Conservation (phyloP, 2,113 vertebrate genomes). For the Neogobius melanostomus region DNA sequence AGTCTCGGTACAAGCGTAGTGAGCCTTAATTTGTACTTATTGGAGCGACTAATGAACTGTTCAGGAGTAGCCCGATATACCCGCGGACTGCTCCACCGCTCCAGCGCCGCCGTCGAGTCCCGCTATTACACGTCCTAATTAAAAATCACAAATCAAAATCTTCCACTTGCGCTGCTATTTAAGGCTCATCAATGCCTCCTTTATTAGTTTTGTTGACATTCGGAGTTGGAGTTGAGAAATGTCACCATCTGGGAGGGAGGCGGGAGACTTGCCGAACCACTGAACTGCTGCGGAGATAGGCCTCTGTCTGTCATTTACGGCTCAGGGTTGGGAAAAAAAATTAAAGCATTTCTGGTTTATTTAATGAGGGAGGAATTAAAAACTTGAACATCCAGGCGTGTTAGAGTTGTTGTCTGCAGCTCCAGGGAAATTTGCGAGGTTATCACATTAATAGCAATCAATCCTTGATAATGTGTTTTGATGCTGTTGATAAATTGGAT, state of each 20-base stretch:
- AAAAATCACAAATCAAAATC: slow-evolving; percentile 58
- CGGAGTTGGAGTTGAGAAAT: slow-evolving; percentile 46
- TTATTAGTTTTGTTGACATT: slow-evolving; percentile 43
- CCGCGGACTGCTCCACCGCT: slow-evolving; percentile 48
- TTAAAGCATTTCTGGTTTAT: background rate
- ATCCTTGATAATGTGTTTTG: too few relatives aligned
- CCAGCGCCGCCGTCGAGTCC: slow-evolving; percentile 42
- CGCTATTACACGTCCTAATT: slow-evolving; percentile 50
- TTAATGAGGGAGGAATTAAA: background rate
- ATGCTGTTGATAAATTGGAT: too few relatives aligned
- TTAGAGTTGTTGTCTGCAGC: background rate
- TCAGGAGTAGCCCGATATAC: slow-evolving; percentile 48
- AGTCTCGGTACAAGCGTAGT: slow-evolving; percentile 24
- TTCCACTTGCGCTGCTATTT: slow-evolving; percentile 35
- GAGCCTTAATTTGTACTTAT: slow-evolving; percentile 60
- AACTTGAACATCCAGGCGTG: background rate
- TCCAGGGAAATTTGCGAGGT: background rate
- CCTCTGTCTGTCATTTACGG: background rate
- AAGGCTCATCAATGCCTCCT: slow-evolving; percentile 19
- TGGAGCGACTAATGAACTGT: slow-evolving; percentile 65
- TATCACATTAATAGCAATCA: background rate
- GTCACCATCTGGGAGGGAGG: slow-evolving; percentile 36
- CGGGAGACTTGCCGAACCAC: background rate
- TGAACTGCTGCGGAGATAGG: background rate
- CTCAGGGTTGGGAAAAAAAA: background rate